These are phyloP conservation scores for Sinonovacula constricta DNA, from an alignment of 1,140 invertebrate species.

Conservation along the genomic window DNA sequence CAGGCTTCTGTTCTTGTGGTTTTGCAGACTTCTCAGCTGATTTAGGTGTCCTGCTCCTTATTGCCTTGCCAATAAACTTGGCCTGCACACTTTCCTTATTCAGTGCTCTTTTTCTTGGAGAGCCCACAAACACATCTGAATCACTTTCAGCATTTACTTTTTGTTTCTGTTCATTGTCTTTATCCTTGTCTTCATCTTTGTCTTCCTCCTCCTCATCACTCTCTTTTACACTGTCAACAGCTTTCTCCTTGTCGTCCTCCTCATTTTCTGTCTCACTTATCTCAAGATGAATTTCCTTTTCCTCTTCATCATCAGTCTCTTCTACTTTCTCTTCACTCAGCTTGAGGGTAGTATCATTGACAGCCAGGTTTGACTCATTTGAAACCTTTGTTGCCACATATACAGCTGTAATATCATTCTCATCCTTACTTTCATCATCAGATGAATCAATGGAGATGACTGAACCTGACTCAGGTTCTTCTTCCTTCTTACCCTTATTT, in stretches of 20 bases:
- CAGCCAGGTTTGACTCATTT: too few relatives aligned
- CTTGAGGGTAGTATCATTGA: too few relatives aligned
- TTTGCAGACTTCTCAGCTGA: not conserved
- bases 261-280: not conserved
- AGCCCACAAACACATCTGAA: conserved; percentile 8
- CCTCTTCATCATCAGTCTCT: too few relatives aligned
- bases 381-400: too few relatives aligned
- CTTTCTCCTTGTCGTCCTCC: not conserved
- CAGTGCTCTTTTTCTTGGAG: conserved; percentile 1
- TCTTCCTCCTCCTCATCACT: not conserved
- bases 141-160: conserved; percentile 13
- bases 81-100: not conserved
- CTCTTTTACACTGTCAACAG: not conserved
- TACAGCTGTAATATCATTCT: too few relatives aligned
- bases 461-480: too few relatives aligned
- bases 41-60: conserved; percentile 1
- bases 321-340: too few relatives aligned
- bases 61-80: conserved; percentile 30
- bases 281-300: too few relatives aligned
- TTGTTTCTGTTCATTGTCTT: not conserved
- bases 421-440: too few relatives aligned
- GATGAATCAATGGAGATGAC: too few relatives aligned
- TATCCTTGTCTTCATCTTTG: not conserved
- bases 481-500: too few relatives aligned
- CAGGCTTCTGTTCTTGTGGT: not conserved